phyloP scores from a whole-genome alignment of 2,113 vertebrate species.

The Xiphophorus maculatus region DNA sequence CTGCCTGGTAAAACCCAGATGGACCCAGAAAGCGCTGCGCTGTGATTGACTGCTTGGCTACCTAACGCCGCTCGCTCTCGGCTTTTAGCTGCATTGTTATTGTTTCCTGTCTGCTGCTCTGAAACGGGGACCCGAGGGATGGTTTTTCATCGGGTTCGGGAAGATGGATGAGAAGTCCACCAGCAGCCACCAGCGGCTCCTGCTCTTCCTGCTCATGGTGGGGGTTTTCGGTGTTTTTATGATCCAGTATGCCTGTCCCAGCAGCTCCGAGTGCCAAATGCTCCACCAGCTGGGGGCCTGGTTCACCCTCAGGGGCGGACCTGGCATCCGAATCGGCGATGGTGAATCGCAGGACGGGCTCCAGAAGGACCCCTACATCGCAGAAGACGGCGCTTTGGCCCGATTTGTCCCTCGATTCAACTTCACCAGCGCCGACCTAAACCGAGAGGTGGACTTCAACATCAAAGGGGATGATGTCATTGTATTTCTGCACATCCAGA shows the following conservation, averaged over 20 bases:
- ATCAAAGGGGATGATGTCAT: slow-evolving; percentile 93
- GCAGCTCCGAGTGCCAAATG: slow-evolving; percentile 89
- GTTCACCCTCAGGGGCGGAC: slow-evolving; percentile 50
- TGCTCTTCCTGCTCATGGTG: slow-evolving; percentile 88
- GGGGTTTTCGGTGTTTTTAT: slow-evolving; percentile 91
- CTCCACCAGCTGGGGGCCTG: slow-evolving; percentile 81
- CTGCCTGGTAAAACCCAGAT: fast-evolving
- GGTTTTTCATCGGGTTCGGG: slow-evolving; percentile 68
- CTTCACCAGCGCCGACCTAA: slow-evolving; percentile 87
- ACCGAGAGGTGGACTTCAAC: slow-evolving; percentile 88
- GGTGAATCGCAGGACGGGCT: slow-evolving; percentile 30
- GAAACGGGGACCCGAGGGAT: slow-evolving; percentile 73
- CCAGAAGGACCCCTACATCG: slow-evolving; percentile 88
- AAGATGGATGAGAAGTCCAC: slow-evolving; percentile 95
- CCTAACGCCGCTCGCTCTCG: slow-evolving; percentile 45
- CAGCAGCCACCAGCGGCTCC: slow-evolving; percentile 81
- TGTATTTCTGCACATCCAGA: slow-evolving; percentile 87
- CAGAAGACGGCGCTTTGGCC: slow-evolving; percentile 88
- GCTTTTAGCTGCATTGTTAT: slow-evolving; percentile 53
- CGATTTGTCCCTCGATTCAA: slow-evolving; percentile 91
- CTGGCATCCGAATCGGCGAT: slow-evolving; percentile 32
- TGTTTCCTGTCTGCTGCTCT: slow-evolving; percentile 51
- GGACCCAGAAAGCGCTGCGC: background rate
- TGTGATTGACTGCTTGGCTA: background rate
- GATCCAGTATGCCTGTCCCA: slow-evolving; percentile 93